Base-by-base conservation (phyloP, 2,113 vertebrate species). In the Nothocercus julius region DNA sequence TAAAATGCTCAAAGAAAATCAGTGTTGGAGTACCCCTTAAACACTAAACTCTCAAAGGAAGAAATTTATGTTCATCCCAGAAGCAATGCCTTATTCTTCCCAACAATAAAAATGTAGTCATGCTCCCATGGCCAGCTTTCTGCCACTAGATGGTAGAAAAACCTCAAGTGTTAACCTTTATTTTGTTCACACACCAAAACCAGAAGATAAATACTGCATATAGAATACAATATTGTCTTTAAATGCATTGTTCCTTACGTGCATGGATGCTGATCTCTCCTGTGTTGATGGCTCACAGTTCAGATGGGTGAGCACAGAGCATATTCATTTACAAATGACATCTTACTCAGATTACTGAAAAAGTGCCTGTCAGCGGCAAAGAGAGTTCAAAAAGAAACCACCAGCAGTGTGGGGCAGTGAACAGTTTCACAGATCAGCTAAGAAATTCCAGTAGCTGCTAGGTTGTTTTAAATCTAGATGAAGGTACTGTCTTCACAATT, bases 81-180 rank as follows among this genome's bases (percentile, higher is more conserved):
- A 47, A 25, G 3, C 8, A 32, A 73, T 58, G 1, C 2, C 11
- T 10, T 40, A 19, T 59, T 59, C 56, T 59, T 51, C 49, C 40
- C 49, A 8, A 7, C 2, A 5, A 20, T 1, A 30, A n/a, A 40
- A 10, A 4, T 0, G 0, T 1, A 21, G 4, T 32, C 11, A 4
- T 5, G 32, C 10, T 17, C 7, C 7, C 9, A 1, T 5, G 28
- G 27, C 2, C 18, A 28, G 64, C 4, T 6, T 20, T 59, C 12
- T 58, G 54, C 68, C 96, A 82, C 83, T 69, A 94, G 95, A 82
- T 84, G 91, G 80, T 91, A 94, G 92, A 75, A 92, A 78, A 94
- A 44, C 14, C 40, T 64, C 86, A 68, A 78, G 30, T 14, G 5
- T 7, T 63, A 85, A 61, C 11, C 16, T 5, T 1, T 1, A 0